Evolutionary conservation across 2,113 vertebrate genomes (phyloP), one percentile per base, ranked within the genome.

Genomic region (Cettia cetti): DNA sequence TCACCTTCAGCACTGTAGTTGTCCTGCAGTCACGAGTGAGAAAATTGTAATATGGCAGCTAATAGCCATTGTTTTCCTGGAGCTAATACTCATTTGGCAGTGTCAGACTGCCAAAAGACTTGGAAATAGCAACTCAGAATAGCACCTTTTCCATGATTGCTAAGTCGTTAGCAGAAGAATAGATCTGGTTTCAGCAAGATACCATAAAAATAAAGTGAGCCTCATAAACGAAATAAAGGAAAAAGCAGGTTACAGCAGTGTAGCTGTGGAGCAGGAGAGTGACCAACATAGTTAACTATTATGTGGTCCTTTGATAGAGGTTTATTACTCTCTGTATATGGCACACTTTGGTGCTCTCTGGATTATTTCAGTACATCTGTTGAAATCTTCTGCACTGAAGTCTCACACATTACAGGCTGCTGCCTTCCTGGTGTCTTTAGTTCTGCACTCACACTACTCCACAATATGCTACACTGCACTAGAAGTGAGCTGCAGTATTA

Each of bases 91-190:
- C 56, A 37, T 63, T 64, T 28, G 72, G 44, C 82, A 52, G 72
- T 54, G 42, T 79, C 40, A 63, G 59, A 79, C 42, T 91, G 89
- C 40, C 74, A 68, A 74, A 90, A 94, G 45, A 75, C 28, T 30
- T 3, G 18, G 47, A 75, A 50, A 52, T 82, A 88, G 74, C 76
- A 92, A 61, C 71, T 92, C 78, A 74, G 82, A 84, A 42, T 75
- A 96, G 86, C 95, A 96, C 88, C 87, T 86, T 92, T 70, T 78
- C 75, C 45, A 21, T 9, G 69, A 88, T 37, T 91, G 70, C 69
- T 63, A 69, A 78, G 30, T 37, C 0, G 0, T 75, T 64, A 93
- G 65, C 63, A 89, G 89, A 90, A 90, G 56, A 92, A 71, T 0
- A 59, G 44, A 94, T 64, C 30, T 64, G 69, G 39, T 90, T 96